These are phyloP conservation scores for Molossus alvarezi DNA, from an alignment of 2,797 vertebrate genomes.

Conservation along the genomic window DNA sequence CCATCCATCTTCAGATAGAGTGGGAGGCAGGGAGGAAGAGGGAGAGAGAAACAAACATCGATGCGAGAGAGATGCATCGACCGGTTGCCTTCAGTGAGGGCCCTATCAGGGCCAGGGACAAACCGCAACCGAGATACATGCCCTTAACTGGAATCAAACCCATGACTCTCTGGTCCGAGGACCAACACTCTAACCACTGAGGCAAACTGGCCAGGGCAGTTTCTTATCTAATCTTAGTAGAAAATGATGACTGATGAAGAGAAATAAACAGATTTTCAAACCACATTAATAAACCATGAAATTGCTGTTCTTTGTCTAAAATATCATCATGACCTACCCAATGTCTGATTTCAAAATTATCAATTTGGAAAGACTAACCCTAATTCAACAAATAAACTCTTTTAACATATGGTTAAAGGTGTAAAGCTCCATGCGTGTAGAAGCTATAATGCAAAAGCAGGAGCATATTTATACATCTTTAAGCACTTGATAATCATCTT, in stretches of 20 bases:
- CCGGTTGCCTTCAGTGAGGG: too few species aligned
- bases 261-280: slow-evolving; percentile 38
- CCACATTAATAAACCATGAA: slow-evolving; percentile 51
- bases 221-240: slow-evolving; percentile 35
- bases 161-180: too few species aligned
- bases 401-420: not conserved
- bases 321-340: not conserved
- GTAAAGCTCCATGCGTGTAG: not conserved
- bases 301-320: slow-evolving; percentile 34
- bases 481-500: not conserved
- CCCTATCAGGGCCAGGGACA: too few species aligned
- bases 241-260: slow-evolving; percentile 25
- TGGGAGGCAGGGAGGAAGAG: too few species aligned
- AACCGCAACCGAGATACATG: too few species aligned
- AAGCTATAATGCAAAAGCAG: not conserved
- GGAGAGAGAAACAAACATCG: too few species aligned
- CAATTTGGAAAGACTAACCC: slow-evolving; percentile 56
- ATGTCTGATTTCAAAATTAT: slow-evolving; percentile 40
- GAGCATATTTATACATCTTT: not conserved
- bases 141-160: too few species aligned
- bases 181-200: too few species aligned
- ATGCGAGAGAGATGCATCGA: too few species aligned
- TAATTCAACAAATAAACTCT: slow-evolving; percentile 56
- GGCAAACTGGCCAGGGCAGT: too few species aligned
- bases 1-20: too few species aligned